phyloP scores from a whole-genome alignment of 1,140 invertebrate genomes.

The Zaprionus lachaisei region DNA sequence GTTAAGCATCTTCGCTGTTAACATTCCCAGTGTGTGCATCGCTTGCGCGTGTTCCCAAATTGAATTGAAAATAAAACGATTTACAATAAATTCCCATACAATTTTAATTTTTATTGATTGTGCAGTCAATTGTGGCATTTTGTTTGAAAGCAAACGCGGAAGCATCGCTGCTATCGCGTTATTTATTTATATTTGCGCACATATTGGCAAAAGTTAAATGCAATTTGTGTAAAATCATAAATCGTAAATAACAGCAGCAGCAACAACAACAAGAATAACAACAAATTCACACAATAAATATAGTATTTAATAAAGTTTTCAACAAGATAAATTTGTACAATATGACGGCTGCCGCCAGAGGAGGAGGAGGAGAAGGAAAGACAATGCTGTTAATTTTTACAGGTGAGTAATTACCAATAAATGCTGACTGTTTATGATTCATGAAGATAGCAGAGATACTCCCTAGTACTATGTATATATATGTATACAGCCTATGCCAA shows the following conservation, averaged over 20 bases:
- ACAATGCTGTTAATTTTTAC: constrained; percentile 62
- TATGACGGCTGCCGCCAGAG: neutral
- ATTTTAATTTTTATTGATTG: constrained; percentile 36
- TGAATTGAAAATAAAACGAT: constrained; percentile 53
- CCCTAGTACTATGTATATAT: neutral
- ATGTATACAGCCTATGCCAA: neutral
- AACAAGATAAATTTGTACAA: constrained; percentile 5
- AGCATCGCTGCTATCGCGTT: constrained; percentile 12
- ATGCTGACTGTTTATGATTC: neutral
- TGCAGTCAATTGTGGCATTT: constrained; percentile 36
- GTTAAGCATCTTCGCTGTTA: neutral
- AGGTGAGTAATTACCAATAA: constrained; percentile 48
- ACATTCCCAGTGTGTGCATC: neutral
- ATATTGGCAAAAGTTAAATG: constrained; percentile 40
- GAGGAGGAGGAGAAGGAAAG: neutral
- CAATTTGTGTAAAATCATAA: constrained; percentile 37
- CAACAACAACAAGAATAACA: neutral
- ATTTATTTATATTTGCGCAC: constrained; percentile 10
- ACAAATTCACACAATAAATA: constrained; percentile 20
- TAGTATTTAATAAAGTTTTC: constrained; percentile 13
- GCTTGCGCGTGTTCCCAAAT: constrained; percentile 17
- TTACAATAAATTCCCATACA: constrained; percentile 30
- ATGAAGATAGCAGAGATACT: neutral
- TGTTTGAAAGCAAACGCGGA: constrained; percentile 45
- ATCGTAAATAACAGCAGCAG: constrained; percentile 1